These are phyloP conservation scores for Bombus sibiricus DNA, from an alignment of 1,140 invertebrate species.

Conservation along the genomic window DNA sequence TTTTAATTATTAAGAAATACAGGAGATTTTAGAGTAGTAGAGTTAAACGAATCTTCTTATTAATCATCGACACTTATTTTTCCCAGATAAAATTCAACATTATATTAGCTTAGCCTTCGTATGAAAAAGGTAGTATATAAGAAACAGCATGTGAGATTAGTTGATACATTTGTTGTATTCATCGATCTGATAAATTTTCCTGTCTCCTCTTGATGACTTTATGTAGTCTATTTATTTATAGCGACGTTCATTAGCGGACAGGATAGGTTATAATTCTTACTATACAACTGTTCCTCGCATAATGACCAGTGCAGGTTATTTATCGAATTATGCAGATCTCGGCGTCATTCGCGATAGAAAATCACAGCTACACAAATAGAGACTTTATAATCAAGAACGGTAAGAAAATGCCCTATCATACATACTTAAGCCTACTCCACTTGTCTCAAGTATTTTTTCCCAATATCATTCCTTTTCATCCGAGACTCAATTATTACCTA, in stretches of 20 bases:
- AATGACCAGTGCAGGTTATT: constrained; percentile 13
- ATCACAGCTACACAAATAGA: not conserved
- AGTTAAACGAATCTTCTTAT: too few species aligned
- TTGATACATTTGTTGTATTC: not conserved
- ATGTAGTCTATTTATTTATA: not conserved
- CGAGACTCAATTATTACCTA: not conserved
- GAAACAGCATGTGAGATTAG: not conserved
- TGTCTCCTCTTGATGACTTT: not conserved
- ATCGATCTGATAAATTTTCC: not conserved
- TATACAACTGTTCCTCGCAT: constrained; percentile 16
- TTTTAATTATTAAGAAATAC: too few species aligned
- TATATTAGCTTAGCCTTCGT: not conserved
- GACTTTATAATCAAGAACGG: not conserved
- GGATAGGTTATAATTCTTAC: constrained; percentile 21
- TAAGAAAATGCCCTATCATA: not conserved
- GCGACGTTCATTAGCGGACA: constrained; percentile 20
- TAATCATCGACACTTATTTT: too few species aligned
- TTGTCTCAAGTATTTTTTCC: not conserved
- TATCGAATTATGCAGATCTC: not conserved
- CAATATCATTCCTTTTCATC: not conserved
- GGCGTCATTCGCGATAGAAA: not conserved
- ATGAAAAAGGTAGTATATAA: not conserved
- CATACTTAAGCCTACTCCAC: not conserved
- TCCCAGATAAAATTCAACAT: not conserved
- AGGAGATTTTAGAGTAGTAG: too few species aligned